These are phyloP conservation scores for Heterodera schachtii DNA, from an alignment of 1,140 invertebrate genomes.

Conservation along the genomic window DNA sequence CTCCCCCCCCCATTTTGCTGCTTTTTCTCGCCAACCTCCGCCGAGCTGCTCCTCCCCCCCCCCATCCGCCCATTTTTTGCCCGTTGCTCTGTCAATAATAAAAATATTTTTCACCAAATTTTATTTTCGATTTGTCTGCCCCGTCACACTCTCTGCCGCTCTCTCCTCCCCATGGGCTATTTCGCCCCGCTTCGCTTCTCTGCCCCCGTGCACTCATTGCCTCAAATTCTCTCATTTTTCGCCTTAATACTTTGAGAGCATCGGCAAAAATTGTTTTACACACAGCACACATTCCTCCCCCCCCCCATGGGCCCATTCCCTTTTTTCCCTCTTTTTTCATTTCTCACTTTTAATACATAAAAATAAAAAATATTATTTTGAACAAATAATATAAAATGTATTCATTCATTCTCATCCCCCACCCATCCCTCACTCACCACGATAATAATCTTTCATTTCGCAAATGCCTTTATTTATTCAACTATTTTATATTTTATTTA, in stretches of 20 bases:
- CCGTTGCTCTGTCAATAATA: constrained; percentile 2
- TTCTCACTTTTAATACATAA: not conserved
- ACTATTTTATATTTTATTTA: too few species aligned
- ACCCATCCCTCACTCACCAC: too few species aligned
- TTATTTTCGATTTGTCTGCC: constrained; percentile 1
- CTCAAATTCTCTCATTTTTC: constrained; percentile 1
- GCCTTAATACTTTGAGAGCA: constrained; percentile 2
- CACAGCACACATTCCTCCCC: not conserved
- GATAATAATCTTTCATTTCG: too few species aligned
- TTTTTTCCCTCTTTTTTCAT: not conserved
- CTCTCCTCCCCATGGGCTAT: not conserved
- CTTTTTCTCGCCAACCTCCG: too few species aligned
- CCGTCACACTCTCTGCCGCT: not conserved
- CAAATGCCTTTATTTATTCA: too few species aligned
- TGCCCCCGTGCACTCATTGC: not conserved
- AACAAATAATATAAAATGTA: not conserved
- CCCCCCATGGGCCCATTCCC: not conserved
- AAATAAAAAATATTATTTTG: not conserved
- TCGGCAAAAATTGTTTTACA: constrained; percentile 3
- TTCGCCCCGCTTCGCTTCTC: not conserved
- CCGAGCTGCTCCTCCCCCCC: too few species aligned
- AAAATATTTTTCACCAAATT: constrained; percentile 3
- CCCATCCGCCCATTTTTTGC: not conserved
- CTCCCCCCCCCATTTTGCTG: too few species aligned
- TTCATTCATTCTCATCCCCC: too few species aligned